Conservation (phyloP, 2,888 invertebrate genomes). For the Chloroclysta siterata region DNA sequence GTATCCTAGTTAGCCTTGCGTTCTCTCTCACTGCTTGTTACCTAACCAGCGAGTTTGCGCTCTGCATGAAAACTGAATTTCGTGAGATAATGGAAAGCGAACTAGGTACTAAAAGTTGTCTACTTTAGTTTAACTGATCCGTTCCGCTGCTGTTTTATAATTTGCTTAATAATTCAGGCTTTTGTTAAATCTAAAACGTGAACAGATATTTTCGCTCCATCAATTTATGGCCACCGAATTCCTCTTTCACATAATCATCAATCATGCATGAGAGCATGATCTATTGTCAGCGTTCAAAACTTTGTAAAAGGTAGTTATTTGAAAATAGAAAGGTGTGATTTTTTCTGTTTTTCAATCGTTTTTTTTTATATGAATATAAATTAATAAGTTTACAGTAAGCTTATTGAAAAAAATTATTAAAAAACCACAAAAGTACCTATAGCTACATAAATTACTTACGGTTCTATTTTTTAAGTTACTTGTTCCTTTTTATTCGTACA, state of each 20-base stretch:
- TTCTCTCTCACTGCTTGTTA: conserved; percentile 7
- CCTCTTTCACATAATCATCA: background rate
- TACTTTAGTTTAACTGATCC: conserved; percentile 27
- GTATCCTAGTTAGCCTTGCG: background rate
- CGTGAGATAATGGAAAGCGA: conserved; percentile 34
- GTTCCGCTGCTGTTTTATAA: conserved; percentile 17
- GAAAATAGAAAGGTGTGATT: too few relatives aligned
- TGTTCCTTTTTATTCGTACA: too few relatives aligned
- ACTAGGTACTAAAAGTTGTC: conserved; percentile 29
- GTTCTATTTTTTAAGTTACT: too few relatives aligned
- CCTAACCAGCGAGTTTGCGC: conserved; percentile 18
- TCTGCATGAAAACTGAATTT: conserved; percentile 27
- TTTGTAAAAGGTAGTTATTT: too few relatives aligned
- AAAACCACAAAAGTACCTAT: too few relatives aligned
- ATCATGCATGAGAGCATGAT: too few relatives aligned
- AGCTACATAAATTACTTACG: too few relatives aligned
- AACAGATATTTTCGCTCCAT: background rate
- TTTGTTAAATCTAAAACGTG: conserved; percentile 1
- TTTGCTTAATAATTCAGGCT: conserved; percentile 1
- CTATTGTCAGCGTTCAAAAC: too few relatives aligned
- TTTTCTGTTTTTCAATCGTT: too few relatives aligned
- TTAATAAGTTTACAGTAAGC: too few relatives aligned
- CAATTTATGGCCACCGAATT: background rate
- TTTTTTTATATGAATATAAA: too few relatives aligned
- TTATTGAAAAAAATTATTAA: too few relatives aligned